A percentile compares a stretch with the other conserved stretches of the same genome.
Conservation (phyloP, 2,888 invertebrate species). For the Drosophila seclusa region DNA sequence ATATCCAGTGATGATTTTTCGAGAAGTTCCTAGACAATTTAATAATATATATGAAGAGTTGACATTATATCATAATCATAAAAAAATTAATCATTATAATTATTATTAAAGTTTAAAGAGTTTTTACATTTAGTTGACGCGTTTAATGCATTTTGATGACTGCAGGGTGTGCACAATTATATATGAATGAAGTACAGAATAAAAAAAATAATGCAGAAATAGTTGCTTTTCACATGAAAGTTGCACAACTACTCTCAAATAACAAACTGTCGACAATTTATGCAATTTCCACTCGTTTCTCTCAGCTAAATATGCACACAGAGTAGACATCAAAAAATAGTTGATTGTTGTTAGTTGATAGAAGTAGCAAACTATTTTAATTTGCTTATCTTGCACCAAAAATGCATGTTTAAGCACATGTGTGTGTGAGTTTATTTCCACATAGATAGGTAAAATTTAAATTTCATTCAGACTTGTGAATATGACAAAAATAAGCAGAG, state of each 20-base stretch:
- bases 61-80: background rate
- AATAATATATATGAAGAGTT: background rate
- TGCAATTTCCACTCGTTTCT: slow-evolving; percentile 15
- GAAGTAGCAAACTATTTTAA: slow-evolving; percentile 39
- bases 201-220: background rate
- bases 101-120: background rate
- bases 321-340: slow-evolving; percentile 22
- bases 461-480: background rate
- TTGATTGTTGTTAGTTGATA: slow-evolving; percentile 37
- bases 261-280: slow-evolving; percentile 22
- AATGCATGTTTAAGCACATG: background rate
- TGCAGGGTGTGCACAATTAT: background rate
- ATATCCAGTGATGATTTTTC: background rate
- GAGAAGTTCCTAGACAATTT: background rate
- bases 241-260: background rate
- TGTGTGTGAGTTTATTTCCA: background rate
- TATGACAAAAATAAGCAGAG: background rate
- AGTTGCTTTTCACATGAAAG: slow-evolving; percentile 8
- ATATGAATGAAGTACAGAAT: background rate
- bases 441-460: background rate
- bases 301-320: slow-evolving; percentile 19
- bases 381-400: slow-evolving; percentile 24
- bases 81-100: background rate
- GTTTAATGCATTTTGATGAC: background rate
- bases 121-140: background rate